Percentiles rank a stretch among this genome's conserved stretches.
These are phyloP conservation scores for Thymelicus lineola DNA, from an alignment of 2,888 invertebrate species.

Conservation along the genomic window DNA sequence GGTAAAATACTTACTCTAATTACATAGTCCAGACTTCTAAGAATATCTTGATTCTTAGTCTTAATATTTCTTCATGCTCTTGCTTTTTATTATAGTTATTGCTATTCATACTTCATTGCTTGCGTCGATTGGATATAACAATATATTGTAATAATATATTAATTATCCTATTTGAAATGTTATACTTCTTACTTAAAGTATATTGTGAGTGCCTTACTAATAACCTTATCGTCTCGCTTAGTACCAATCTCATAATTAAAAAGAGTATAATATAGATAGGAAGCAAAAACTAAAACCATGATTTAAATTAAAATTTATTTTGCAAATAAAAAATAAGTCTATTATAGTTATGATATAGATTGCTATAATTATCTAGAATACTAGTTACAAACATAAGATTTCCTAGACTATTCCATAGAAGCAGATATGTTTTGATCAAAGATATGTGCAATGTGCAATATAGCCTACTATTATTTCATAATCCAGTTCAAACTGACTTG, in stretches of 20 bases:
- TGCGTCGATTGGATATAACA: not conserved
- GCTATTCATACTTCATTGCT: constrained; percentile 6
- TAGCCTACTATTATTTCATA: constrained; percentile 37
- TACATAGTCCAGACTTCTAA: no score
- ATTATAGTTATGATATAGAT: constrained; percentile 38
- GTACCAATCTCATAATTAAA: constrained; percentile 38
- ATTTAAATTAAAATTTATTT: constrained; percentile 58
- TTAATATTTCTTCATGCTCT: no score
- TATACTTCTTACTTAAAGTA: constrained; percentile 61
- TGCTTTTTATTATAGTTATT: not conserved
- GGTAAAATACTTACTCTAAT: no score
- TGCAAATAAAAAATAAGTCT: constrained; percentile 39
- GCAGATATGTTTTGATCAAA: constrained; percentile 68
- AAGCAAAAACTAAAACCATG: constrained; percentile 54
- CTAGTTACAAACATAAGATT: constrained; percentile 42
- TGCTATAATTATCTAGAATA: constrained; percentile 46
- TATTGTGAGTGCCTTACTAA: constrained; percentile 48
- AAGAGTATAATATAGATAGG: constrained; percentile 47
- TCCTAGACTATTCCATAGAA: constrained; percentile 66
- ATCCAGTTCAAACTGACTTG: constrained; percentile 24
- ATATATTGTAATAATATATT: no score
- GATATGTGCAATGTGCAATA: constrained; percentile 72
- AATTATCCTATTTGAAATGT: not conserved
- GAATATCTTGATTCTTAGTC: no score
- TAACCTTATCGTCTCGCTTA: constrained; percentile 38